These are phyloP conservation scores for Ascidia mentula DNA, from an alignment of 23 tunicate species.

Conservation along the genomic window DNA sequence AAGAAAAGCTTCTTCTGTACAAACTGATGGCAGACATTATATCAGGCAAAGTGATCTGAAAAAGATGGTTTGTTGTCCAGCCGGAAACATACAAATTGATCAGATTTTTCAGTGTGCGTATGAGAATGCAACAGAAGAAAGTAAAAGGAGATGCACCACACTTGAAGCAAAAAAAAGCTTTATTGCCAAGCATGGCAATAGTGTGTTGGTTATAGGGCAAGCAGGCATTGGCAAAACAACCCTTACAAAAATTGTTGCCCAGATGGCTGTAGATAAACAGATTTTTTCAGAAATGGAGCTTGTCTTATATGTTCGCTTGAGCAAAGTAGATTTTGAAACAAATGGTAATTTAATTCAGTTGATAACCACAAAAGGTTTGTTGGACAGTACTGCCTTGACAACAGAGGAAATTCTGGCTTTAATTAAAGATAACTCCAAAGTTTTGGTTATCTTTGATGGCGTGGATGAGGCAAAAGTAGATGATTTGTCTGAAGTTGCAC, in stretches of 20 bases:
- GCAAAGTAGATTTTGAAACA: not conserved
- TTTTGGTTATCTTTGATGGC: constrained; percentile 16
- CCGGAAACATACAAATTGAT: not conserved
- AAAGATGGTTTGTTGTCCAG: not conserved
- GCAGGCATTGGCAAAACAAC: constrained; percentile 24
- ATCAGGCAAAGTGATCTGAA: not conserved
- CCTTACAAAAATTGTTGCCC: not conserved
- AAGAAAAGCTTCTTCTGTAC: not conserved
- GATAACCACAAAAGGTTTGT: not conserved
- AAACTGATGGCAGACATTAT: not conserved
- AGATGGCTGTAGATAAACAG: not conserved
- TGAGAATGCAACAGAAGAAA: not conserved
- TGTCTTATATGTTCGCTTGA: not conserved
- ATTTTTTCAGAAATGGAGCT: not conserved
- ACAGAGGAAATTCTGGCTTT: not conserved
- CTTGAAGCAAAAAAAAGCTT: not conserved
- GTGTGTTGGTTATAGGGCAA: constrained; percentile 11
- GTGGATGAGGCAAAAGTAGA: constrained; percentile 8
- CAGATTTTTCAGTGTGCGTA: not conserved
- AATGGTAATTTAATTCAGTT: not conserved
- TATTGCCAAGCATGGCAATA: constrained; percentile 1
- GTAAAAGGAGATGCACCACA: not conserved
- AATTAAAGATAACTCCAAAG: not conserved
- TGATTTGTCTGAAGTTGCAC: not conserved
- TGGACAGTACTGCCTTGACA: not conserved